A percentile compares a stretch with the other conserved stretches of the same genome.
Evolutionary conservation across 2,888 invertebrate species (phyloP).

Genomic region (Rhagium mordax): DNA sequence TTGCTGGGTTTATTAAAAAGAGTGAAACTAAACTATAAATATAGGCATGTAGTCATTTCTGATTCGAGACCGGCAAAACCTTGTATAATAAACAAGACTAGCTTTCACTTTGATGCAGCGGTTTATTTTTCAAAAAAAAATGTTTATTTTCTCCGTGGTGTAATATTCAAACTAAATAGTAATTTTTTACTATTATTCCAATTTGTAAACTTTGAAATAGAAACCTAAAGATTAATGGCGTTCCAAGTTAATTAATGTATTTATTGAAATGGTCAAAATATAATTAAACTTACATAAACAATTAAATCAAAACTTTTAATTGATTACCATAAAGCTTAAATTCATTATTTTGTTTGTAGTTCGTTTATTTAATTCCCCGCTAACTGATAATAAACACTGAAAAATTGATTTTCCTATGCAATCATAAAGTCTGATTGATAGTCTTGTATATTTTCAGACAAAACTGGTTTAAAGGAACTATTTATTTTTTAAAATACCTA

Average conservation of each 20-base stretch:
- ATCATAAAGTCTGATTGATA: constrained; percentile 17
- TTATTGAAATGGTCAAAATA: background rate
- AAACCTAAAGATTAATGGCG: background rate
- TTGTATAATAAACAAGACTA: background rate
- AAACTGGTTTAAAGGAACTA: background rate
- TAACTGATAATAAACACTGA: constrained; percentile 24
- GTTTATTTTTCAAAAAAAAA: background rate
- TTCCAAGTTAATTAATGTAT: constrained; percentile 8
- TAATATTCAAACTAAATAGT: background rate
- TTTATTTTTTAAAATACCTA: constrained; percentile 7
- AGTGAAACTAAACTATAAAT: no score
- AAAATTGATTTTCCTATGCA: constrained; percentile 13
- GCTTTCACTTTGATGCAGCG: background rate
- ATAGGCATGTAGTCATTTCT: no score
- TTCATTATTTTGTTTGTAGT: constrained; percentile 9
- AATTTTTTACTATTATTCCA: background rate
- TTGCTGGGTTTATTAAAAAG: no score
- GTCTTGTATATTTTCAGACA: constrained; percentile 10
- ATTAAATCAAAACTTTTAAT: constrained; percentile 18
- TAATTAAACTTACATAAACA: constrained; percentile 10
- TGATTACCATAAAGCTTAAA: constrained; percentile 8
- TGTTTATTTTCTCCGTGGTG: background rate
- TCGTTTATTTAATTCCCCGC: constrained; percentile 15
- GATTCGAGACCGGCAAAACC: no score
- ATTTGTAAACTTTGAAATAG: background rate